These are phyloP conservation scores for Pan paniscus DNA, from an alignment of 2,113 vertebrate species.

Conservation along the genomic window DNA sequence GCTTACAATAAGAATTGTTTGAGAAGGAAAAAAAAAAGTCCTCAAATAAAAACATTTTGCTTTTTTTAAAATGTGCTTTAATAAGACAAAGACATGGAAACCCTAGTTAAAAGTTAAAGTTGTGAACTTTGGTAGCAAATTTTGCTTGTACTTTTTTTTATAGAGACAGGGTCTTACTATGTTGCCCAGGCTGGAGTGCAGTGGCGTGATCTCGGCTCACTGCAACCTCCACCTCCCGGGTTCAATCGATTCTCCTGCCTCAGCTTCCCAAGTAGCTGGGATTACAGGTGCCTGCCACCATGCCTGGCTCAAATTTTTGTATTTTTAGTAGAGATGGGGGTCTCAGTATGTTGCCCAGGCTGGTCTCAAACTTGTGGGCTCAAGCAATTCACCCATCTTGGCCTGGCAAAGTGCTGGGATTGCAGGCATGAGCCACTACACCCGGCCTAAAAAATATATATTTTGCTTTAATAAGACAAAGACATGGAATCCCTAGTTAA, in stretches of 20 bases:
- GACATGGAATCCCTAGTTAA: too few relatives aligned
- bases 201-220: background rate
- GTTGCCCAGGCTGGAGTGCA: background rate
- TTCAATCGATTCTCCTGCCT: background rate
- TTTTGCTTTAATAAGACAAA: too few relatives aligned
- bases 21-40: background rate
- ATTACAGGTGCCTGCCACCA: background rate
- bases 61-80: background rate
- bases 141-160: background rate
- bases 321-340: background rate
- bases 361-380: background rate
- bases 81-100: background rate
- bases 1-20: background rate
- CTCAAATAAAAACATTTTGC: background rate
- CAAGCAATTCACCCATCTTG: background rate
- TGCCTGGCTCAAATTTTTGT: background rate
- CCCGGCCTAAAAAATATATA: too few relatives aligned
- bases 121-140: background rate
- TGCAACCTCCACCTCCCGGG: background rate
- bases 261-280: background rate
- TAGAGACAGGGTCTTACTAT: background rate
- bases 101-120: background rate
- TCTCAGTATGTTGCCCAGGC: background rate
- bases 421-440: background rate
- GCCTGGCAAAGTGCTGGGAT: background rate